Evolutionary conservation across 2,797 vertebrate genomes (phyloP).

Genomic region (Melanotaenia trifasciata): DNA sequence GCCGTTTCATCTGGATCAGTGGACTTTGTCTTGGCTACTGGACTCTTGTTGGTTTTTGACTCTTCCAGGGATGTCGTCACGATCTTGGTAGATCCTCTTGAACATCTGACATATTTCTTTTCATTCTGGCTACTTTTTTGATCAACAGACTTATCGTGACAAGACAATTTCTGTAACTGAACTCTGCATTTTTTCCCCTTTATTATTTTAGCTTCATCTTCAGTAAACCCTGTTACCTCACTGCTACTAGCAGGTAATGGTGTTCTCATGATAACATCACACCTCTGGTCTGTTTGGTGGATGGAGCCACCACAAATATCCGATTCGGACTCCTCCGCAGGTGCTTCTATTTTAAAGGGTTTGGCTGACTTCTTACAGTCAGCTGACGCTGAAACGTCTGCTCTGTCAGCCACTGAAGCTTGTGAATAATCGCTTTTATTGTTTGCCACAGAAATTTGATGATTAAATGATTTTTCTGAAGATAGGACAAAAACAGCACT

Average conservation of each 20-base stretch:
- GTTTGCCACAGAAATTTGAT: background rate
- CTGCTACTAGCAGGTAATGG: background rate
- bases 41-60: background rate
- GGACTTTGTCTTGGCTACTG: background rate
- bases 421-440: background rate
- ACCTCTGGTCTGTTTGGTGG: constrained; percentile 3
- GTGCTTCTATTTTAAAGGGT: background rate
- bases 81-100: background rate
- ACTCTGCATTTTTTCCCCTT: constrained; percentile 30
- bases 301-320: constrained; percentile 11
- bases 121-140: background rate
- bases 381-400: constrained; percentile 1
- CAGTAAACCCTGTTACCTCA: background rate
- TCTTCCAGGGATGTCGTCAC: background rate
- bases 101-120: background rate
- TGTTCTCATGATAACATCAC: constrained; percentile 12
- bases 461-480: background rate
- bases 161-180: background rate
- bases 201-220: background rate
- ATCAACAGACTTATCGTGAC: background rate
- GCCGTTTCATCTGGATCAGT: background rate
- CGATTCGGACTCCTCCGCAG: constrained; percentile 14
- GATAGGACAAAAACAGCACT: background rate
- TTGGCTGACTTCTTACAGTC: constrained; percentile 1
- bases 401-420: background rate